Evolutionary conservation across 64 coral and sea anemone species (phyloP).

Genomic region (Montipora foliosa): DNA sequence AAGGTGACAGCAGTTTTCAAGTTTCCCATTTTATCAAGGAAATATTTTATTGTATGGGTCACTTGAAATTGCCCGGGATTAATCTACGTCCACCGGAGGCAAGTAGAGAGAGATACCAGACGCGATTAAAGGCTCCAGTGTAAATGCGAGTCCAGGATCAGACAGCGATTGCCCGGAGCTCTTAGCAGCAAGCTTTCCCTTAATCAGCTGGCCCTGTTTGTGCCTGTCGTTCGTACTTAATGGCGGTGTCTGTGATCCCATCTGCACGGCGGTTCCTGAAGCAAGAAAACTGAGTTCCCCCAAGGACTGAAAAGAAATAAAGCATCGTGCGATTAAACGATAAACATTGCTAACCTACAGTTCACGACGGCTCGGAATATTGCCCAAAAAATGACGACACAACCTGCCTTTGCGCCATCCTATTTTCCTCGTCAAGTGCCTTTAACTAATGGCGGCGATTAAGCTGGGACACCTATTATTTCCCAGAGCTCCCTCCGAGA

Average conservation of each 20-base stretch:
- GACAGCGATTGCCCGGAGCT: conserved; percentile 10
- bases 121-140: conserved; percentile 32
- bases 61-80: background rate
- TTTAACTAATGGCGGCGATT: too few species aligned
- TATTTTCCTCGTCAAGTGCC: too few species aligned
- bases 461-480: too few species aligned
- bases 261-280: conserved; percentile 46
- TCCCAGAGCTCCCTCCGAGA: too few species aligned
- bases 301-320: conserved; percentile 27
- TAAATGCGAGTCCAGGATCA: conserved; percentile 12
- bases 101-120: conserved; percentile 55
- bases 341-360: background rate
- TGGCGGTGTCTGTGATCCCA: conserved; percentile 36
- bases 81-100: conserved; percentile 46
- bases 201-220: conserved; percentile 36
- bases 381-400: too few species aligned
- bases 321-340: background rate
- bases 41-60: too few species aligned
- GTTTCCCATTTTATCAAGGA: too few species aligned
- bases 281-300: conserved; percentile 58
- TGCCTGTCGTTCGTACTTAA: background rate
- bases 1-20: too few species aligned
- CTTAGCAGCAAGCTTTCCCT: conserved; percentile 48
- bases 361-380: background rate
- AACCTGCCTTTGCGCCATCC: too few species aligned